Conservation (phyloP, 2,113 vertebrate species). For the Phocoena sinus region DNA sequence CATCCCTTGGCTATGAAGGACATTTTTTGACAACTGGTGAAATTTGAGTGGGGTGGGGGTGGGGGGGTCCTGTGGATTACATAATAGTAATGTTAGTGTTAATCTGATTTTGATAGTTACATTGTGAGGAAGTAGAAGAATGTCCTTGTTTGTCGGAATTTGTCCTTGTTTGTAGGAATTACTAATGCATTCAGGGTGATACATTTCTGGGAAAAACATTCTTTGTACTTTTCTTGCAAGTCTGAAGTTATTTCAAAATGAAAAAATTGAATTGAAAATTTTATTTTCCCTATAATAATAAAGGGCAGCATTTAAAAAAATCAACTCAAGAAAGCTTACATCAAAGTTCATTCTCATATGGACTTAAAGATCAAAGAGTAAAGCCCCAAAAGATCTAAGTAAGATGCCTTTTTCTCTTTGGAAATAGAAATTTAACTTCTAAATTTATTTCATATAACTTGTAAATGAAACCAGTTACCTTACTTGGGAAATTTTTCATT, state of each 20-base stretch:
- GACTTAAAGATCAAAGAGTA: constrained; percentile 3
- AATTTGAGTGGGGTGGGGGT: not conserved
- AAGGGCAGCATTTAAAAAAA: not conserved
- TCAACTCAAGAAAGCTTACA: not conserved
- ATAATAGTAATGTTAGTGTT: not conserved
- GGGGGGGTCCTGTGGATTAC: not conserved
- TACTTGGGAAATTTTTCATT: constrained; percentile 19
- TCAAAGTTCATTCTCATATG: not conserved
- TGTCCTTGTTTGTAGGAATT: constrained; percentile 16
- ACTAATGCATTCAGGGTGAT: not conserved
- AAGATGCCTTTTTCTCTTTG: constrained; percentile 22
- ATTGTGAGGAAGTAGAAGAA: not conserved
- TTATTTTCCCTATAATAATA: not conserved
- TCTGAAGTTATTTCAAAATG: constrained; percentile 35
- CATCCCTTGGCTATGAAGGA: not conserved
- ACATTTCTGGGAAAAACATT: not conserved
- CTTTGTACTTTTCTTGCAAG: not conserved
- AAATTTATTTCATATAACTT: constrained; percentile 3
- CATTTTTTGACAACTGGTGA: not conserved
- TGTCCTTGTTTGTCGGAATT: not conserved
- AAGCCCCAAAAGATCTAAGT: not conserved
- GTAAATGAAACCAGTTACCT: not conserved
- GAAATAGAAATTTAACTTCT: constrained; percentile 26
- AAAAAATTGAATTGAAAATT: not conserved
- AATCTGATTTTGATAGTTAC: not conserved